A percentile compares a stretch with the other conserved stretches of the same genome.
These are phyloP conservation scores for Phaethon lepturus DNA, from an alignment of 2,113 vertebrate species.

Conservation along the genomic window DNA sequence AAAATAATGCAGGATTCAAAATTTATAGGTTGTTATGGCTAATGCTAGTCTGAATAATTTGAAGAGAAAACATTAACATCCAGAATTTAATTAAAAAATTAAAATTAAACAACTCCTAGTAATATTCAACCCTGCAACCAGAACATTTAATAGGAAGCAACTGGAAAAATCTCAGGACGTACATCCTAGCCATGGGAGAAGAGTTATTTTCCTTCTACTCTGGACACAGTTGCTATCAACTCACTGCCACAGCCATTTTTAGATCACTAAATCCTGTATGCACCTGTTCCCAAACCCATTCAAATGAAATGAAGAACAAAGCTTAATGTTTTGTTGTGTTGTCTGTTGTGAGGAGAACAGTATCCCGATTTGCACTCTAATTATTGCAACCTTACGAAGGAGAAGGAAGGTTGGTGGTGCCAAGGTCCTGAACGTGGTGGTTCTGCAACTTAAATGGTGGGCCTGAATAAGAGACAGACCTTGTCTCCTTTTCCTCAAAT, in stretches of 20 bases:
- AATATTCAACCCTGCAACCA: neutral
- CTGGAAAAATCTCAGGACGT: neutral
- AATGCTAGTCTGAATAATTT: neutral
- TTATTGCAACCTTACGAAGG: neutral
- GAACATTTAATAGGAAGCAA: neutral
- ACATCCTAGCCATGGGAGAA: neutral
- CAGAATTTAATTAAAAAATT: neutral
- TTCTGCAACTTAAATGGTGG: neutral
- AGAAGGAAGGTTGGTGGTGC: neutral
- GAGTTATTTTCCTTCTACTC: neutral
- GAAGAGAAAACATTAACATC: neutral
- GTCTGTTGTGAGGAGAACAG: neutral
- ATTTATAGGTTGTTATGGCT: neutral
- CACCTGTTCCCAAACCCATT: neutral
- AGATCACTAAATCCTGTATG: neutral
- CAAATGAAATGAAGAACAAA: neutral
- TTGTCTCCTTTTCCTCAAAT: neutral
- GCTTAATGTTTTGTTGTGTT: neutral
- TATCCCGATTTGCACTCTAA: neutral
- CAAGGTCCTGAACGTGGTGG: neutral
- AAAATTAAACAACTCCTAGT: neutral
- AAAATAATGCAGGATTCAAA: neutral
- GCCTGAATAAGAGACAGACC: neutral
- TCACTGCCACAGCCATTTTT: neutral
- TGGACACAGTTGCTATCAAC: neutral